phyloP scores from a whole-genome alignment of 2,888 invertebrate species.

The Drosophila kokeensis region DNA sequence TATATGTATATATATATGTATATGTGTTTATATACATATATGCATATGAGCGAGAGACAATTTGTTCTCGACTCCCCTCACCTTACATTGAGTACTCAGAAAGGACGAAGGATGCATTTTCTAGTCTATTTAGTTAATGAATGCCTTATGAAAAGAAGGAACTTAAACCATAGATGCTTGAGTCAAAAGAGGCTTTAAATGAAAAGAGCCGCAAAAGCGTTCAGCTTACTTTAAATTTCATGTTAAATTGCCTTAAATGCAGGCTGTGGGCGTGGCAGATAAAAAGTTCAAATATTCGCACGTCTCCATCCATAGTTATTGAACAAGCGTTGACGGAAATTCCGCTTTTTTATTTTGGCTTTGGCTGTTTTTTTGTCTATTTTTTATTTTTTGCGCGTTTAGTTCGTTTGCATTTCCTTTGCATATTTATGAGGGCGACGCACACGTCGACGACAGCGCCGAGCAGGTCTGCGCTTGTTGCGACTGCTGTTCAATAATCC shows the following conservation, averaged over 20 bases:
- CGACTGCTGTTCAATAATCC: slow-evolving; percentile 50
- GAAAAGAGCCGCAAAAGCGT: neutral
- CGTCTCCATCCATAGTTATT: slow-evolving; percentile 1
- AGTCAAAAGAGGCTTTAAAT: neutral
- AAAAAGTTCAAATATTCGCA: slow-evolving; percentile 53
- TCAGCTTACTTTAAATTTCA: neutral
- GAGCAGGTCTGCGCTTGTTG: slow-evolving; percentile 13
- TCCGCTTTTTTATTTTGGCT: neutral
- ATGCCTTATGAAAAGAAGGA: neutral
- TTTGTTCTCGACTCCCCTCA: neutral
- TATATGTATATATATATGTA: neutral
- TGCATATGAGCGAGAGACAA: neutral
- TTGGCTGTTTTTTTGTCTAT: neutral
- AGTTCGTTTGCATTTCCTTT: slow-evolving; percentile 72
- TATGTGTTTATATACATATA: neutral
- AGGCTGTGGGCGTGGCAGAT: slow-evolving; percentile 60
- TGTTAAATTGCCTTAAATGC: slow-evolving; percentile 55
- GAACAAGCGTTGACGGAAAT: slow-evolving; percentile 19
- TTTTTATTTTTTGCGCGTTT: slow-evolving; percentile 46
- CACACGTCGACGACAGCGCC: slow-evolving; percentile 16
- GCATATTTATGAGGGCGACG: slow-evolving; percentile 72
- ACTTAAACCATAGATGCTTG: neutral
- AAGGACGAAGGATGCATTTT: neutral
- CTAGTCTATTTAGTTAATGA: no score
- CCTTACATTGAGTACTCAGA: neutral